Evolutionary conservation across 1,140 invertebrate genomes (phyloP), one percentile per base, ranked within the genome.

Genomic region (Trichogramma pretiosum): DNA sequence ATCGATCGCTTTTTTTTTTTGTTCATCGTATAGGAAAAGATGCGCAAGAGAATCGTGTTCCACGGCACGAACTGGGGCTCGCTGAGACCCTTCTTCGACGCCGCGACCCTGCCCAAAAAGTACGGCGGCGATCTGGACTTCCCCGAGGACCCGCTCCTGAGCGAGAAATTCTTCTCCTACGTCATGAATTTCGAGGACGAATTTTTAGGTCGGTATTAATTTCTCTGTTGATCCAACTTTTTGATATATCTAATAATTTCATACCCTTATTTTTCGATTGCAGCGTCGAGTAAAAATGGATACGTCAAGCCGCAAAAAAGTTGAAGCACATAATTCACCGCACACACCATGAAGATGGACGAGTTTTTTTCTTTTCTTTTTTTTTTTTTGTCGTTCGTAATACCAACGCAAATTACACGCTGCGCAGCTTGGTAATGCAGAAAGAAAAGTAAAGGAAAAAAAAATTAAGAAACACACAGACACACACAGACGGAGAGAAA

Each of bases 51-150:
- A 28, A 77, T 85, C 52, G 71, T 73, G 51, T 86, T 89, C 62
- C 86, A 89, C 62, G 87, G 87, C 3, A 80, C 75, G 11, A 80
- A 89, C 54, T 66, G 75, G 35, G 74, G 78, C 19, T 72, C 78
- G 0, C 67, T 93, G 13, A 75, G 77, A 38, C 64, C 76, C 21
- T 71, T 80, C 45, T 75, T 89, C 30, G 76, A 78, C 24, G 67
- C 75, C 2, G 79, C 80, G 34, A 72, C 74, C 26, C 62, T 91
- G 32, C 86, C 87, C 0, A 65, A 64, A 1, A 74, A 76, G 52
- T 83, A 83, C 36, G 87, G 85, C 1, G 89, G 89, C 3, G 76
- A 76, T 3, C 57, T 77, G 21, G 64, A 74, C 5, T 61, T 75
- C 52, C 68, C 74, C 16, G 55, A 72, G 18, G 71, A 73, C 16